These are phyloP conservation scores for Callinectes sapidus DNA, from an alignment of 2,888 invertebrate species.

Conservation along the genomic window DNA sequence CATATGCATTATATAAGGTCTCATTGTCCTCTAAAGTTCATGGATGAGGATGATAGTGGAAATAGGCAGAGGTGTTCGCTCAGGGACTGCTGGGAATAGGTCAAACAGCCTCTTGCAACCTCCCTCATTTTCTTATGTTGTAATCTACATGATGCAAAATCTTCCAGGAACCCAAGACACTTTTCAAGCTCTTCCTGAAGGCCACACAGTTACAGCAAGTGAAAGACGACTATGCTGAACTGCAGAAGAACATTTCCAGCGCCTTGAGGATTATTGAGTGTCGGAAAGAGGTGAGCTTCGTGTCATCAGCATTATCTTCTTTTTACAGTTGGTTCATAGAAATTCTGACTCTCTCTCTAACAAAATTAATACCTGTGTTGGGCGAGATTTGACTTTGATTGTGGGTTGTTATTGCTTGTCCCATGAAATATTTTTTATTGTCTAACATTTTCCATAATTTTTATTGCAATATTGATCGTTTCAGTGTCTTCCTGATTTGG, in stretches of 20 bases:
- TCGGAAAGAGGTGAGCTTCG: slow-evolving; percentile 50
- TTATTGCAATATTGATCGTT: neutral
- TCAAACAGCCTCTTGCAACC: too few species aligned
- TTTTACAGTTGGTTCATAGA: too few species aligned
- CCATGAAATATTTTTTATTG: neutral
- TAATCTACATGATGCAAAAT: neutral
- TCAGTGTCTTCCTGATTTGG: slow-evolving; percentile 48
- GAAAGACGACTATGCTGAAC: slow-evolving; percentile 52
- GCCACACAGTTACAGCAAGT: slow-evolving; percentile 84
- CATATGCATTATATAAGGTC: too few species aligned
- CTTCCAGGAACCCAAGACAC: slow-evolving; percentile 81
- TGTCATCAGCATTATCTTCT: neutral
- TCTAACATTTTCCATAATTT: neutral
- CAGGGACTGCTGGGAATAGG: too few species aligned
- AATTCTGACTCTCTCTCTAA: too few species aligned
- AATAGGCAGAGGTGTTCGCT: too few species aligned
- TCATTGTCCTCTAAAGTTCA: too few species aligned
- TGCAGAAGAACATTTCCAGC: slow-evolving; percentile 37
- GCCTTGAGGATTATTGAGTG: slow-evolving; percentile 47
- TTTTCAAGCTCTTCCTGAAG: slow-evolving; percentile 86
- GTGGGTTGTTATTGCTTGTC: too few species aligned
- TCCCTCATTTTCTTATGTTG: too few species aligned
- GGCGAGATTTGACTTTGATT: too few species aligned
- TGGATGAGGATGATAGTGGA: too few species aligned
- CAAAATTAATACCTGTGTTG: too few species aligned